phyloP scores from a whole-genome alignment of 2,113 vertebrate genomes.

The Spea bombifrons region DNA sequence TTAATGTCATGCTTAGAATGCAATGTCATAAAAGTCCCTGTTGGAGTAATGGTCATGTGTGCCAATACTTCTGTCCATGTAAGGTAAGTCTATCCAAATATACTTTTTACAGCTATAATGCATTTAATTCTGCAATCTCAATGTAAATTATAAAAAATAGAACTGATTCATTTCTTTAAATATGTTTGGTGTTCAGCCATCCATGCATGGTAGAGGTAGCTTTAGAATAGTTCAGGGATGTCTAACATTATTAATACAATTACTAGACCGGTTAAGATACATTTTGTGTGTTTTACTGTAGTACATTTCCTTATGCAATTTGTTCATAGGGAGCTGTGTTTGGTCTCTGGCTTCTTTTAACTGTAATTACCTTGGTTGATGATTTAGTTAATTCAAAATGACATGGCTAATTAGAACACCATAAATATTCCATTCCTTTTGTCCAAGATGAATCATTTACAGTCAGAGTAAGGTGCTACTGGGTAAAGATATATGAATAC shows the following conservation, averaged over 20 bases:
- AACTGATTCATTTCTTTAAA: not conserved
- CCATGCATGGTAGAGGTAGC: not conserved
- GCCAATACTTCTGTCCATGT: too few relatives aligned
- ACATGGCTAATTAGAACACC: not conserved
- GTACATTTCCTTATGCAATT: not conserved
- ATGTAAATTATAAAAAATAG: not conserved
- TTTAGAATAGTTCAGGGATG: too few relatives aligned
- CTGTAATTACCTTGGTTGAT: not conserved
- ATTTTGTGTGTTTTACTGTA: too few relatives aligned
- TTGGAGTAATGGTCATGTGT: too few relatives aligned
- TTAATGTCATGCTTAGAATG: too few relatives aligned
- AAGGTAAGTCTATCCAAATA: too few relatives aligned
- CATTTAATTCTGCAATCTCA: not conserved
- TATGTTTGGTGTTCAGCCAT: not conserved
- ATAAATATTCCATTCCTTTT: not conserved
- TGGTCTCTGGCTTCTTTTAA: not conserved
- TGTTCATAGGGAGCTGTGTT: not conserved
- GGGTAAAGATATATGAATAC: not conserved
- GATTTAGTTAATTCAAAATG: slow-evolving; percentile 3
- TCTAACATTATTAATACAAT: too few relatives aligned
- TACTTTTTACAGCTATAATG: too few relatives aligned
- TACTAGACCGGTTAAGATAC: too few relatives aligned
- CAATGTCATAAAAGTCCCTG: too few relatives aligned
- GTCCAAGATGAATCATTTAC: not conserved
- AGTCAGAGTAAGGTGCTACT: not conserved